Percentiles rank a stretch among this genome's conserved stretches.
phyloP scores from a whole-genome alignment of 2,797 vertebrate species.

The Artibeus jamaicensis region DNA sequence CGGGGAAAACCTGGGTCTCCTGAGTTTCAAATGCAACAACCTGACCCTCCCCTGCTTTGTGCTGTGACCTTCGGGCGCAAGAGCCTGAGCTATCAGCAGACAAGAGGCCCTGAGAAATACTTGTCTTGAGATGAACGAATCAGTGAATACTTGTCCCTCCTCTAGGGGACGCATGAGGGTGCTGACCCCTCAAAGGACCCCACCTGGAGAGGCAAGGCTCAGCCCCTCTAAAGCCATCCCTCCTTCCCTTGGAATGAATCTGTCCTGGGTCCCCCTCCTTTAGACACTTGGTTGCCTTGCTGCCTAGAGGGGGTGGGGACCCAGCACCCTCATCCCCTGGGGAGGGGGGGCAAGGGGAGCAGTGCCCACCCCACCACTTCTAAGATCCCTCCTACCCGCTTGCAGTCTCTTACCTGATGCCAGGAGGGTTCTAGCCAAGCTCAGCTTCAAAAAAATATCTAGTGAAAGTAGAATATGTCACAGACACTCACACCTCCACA shows the following conservation, averaged over 20 bases:
- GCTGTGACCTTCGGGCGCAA: background rate
- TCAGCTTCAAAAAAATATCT: background rate
- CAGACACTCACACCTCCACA: background rate
- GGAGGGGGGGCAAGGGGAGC: background rate
- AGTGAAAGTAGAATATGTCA: background rate
- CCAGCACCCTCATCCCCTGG: background rate
- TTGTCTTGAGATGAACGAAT: background rate
- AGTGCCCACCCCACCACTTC: background rate
- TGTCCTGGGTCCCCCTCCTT: background rate
- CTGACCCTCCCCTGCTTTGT: background rate
- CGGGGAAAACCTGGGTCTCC: background rate
- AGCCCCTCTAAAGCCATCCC: background rate
- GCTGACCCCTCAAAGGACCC: background rate
- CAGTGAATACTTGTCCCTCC: background rate
- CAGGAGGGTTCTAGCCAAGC: background rate
- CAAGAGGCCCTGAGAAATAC: background rate
- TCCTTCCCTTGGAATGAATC: background rate
- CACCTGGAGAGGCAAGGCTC: background rate
- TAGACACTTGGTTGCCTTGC: slow-evolving; percentile 54
- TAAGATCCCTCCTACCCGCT: background rate
- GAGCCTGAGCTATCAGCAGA: background rate
- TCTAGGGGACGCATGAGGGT: background rate
- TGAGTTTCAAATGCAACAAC: background rate
- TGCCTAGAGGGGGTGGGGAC: slow-evolving; percentile 49
- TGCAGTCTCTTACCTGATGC: background rate